Conservation (phyloP, 1,140 invertebrate genomes). For the Drosophila azteca region DNA sequence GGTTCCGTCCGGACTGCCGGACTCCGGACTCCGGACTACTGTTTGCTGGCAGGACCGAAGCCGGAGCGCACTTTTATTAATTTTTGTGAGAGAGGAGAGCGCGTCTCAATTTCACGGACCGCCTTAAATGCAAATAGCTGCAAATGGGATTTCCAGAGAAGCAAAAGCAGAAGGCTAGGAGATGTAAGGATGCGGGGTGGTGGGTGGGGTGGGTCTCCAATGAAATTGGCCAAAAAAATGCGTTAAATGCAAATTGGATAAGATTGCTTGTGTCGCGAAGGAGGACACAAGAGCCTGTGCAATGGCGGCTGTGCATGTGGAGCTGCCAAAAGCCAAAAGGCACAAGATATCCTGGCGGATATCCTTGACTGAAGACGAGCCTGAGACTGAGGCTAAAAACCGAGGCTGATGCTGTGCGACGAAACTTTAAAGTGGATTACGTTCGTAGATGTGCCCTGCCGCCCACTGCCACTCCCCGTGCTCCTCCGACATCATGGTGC, state of each 20-base stretch:
- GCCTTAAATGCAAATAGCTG: conserved; percentile 75
- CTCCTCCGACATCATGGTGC: conserved; percentile 8
- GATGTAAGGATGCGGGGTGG: no score
- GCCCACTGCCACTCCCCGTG: background rate
- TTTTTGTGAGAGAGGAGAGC: conserved; percentile 44
- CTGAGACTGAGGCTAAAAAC: conserved; percentile 63
- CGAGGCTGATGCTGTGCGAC: conserved; percentile 48
- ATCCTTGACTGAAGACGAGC: conserved; percentile 61
- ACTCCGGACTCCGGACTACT: background rate
- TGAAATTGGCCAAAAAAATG: conserved; percentile 70
- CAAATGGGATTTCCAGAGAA: conserved; percentile 68
- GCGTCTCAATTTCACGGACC: conserved; percentile 73
- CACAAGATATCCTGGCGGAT: conserved; percentile 67
- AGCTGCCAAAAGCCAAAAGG: conserved; percentile 17
- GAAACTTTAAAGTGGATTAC: conserved; percentile 82
- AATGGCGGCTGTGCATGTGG: conserved; percentile 7
- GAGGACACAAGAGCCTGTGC: conserved; percentile 16
- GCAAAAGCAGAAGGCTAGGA: background rate
- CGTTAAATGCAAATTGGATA: conserved; percentile 82
- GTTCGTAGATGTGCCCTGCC: conserved; percentile 50
- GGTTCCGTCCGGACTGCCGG: conserved; percentile 30
- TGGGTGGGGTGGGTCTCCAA: conserved; percentile 1
- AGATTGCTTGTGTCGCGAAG: conserved; percentile 60
- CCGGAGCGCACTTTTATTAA: conserved; percentile 66
- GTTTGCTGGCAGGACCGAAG: conserved; percentile 1